Percentiles rank a stretch among this genome's conserved stretches.
Evolutionary conservation across 2,888 invertebrate species (phyloP).

Genomic region (Callyntrura sp.): DNA sequence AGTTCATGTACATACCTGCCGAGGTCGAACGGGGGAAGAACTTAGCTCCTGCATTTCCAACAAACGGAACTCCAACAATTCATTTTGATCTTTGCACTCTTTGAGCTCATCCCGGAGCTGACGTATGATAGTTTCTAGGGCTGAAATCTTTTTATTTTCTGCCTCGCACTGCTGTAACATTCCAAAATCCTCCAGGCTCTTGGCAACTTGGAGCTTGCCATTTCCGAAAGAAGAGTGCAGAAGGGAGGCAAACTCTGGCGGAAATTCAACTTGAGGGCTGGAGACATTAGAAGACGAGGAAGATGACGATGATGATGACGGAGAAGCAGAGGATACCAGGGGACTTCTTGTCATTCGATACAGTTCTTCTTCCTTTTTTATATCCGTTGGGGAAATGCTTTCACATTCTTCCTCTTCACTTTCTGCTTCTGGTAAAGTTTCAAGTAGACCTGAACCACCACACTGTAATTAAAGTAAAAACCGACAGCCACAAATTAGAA

Average conservation of each 20-base stretch:
- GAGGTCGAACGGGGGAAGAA: constrained; percentile 49
- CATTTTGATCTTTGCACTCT: constrained; percentile 92
- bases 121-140: constrained; percentile 82
- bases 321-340: constrained; percentile 47
- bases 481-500: constrained; percentile 21
- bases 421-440: constrained; percentile 83
- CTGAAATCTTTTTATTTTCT: constrained; percentile 77
- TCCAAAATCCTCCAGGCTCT: constrained; percentile 73
- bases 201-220: constrained; percentile 50
- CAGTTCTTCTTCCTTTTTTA: constrained; percentile 65
- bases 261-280: constrained; percentile 63
- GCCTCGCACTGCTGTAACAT: constrained; percentile 67
- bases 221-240: constrained; percentile 48
- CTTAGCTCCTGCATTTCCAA: constrained; percentile 89
- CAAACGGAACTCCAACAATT: constrained; percentile 92
- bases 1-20: constrained; percentile 45
- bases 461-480: constrained; percentile 73
- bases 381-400: constrained; percentile 43
- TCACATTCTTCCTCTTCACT: constrained; percentile 79
- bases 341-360: constrained; percentile 63
- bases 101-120: constrained; percentile 89
- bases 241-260: constrained; percentile 65
- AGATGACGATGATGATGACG: constrained; percentile 61
- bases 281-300: constrained; percentile 30
- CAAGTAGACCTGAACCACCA: constrained; percentile 80